Base-by-base conservation (phyloP, 2,797 vertebrate species). In the Siniperca scherzeri region DNA sequence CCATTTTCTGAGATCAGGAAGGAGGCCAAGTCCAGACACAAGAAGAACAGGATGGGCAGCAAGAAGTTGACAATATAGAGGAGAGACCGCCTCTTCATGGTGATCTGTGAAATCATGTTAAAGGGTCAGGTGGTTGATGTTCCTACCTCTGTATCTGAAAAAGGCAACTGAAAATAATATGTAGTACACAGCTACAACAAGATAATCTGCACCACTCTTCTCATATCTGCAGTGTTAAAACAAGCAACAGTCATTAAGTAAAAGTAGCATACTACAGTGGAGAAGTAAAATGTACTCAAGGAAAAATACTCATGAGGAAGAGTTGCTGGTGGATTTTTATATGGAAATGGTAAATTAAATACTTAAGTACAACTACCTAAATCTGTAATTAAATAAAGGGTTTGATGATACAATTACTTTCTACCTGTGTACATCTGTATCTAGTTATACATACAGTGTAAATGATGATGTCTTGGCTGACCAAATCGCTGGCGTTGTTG, bases 21-120 rank as follows among this genome's bases (percentile, higher is more conserved):
- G 68, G 96, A 94, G 27, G 94, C 87, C 85, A 97, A 75, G 55
- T 97, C 96, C 93, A 97, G 87, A 76, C 93, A 75, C 44, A 97
- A 84, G 74, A 97, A 95, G 83, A 93, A 93, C 11, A 92, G 30
- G 70, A 92, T 22, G 1, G 90, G 90, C 22, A 89, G 40, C 77
- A 93, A 30, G 84, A 93, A 93, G 86, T 93, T 93, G 44, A 90
- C 71, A 4, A 91, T 80, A 59, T 93, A 93, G 50, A 93, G 88
- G 33, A 77, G 0, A 2, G 88, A 42, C 7, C 90, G 82, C 59
- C 92, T 87, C 67, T 74, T 88, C 90, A 93, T 91, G 52, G 13
- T 87, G 59, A 93, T 90, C 92, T 93, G 87, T 33, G 38, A 78
- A 71, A 65, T 6, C 0, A 74, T 21, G 6, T 59, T 52, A 8